Conservation (phyloP, 2,888 invertebrate species). For the Patella depressa region DNA sequence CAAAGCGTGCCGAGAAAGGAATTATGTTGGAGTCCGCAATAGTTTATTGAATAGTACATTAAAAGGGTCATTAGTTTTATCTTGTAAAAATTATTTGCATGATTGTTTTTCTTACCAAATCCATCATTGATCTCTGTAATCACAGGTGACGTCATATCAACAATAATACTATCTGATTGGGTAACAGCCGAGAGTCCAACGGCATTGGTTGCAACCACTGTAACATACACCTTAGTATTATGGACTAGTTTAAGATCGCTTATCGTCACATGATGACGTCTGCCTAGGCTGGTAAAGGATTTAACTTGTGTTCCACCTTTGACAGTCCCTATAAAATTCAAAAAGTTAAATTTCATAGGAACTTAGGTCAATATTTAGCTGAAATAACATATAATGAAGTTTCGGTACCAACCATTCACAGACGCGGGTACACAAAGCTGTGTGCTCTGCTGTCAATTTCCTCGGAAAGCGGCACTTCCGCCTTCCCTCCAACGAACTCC, state of each 20-base stretch:
- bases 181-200: conserved; percentile 43
- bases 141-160: conserved; percentile 51
- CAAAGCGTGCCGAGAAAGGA: too few relatives aligned
- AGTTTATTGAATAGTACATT: too few relatives aligned
- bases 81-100: too few relatives aligned
- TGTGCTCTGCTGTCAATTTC: too few relatives aligned
- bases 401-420: neutral
- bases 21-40: too few relatives aligned
- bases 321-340: conserved; percentile 39
- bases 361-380: neutral
- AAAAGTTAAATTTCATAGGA: neutral
- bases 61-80: too few relatives aligned
- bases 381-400: neutral
- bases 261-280: conserved; percentile 40
- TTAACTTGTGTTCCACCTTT: conserved; percentile 45
- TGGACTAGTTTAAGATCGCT: conserved; percentile 43
- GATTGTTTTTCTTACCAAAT: conserved; percentile 21
- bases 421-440: too few relatives aligned
- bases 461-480: too few relatives aligned
- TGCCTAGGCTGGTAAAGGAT: conserved; percentile 41
- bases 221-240: conserved; percentile 44
- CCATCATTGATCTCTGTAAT: conserved; percentile 45
- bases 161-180: conserved; percentile 40
- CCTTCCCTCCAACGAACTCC: too few relatives aligned
- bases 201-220: conserved; percentile 52